Evolutionary conservation across 1,140 invertebrate genomes (phyloP), one percentile per base, ranked within the genome.

Genomic region (Sarcophaga bullata): DNA sequence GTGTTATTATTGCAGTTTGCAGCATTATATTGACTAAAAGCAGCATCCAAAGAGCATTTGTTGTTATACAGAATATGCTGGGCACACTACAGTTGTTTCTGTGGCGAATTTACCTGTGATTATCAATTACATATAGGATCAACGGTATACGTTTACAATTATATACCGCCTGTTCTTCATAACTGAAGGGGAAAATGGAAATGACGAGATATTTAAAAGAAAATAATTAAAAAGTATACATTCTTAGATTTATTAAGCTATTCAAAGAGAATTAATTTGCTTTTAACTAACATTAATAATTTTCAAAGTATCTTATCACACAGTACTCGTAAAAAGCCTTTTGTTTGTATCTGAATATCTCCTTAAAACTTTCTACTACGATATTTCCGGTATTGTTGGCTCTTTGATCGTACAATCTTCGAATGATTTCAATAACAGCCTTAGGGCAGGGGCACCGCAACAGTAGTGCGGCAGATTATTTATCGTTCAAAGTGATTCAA

Each of bases 351-450:
- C n/a, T 81, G 37, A 81, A 83, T 8, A 81, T 73, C 49, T 83
- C 82, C 54, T 81, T 80, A 19, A 83, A 83, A 48, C 82, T 81
- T 58, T 72, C n/a, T 81, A 37, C n/a, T 83, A 83, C 50, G 82
- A n/a, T 81, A 62, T 81, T 83, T 76, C 80, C 80, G 19, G 48
- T 62, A 37, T 54, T 80, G 37, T 58, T 80, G 58, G 19, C 80
- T 9, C 47, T 52, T 80, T 80, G 52, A 17, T 78, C 80, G 11
- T 80, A 80, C 58, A 80, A 46, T 80, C 80, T 25, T 80, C 75
- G 10, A 25, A 46, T 62, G 15, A 15, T 47, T 47, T 80, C 13
- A 58, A 5, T 2, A 62, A 52, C n/a, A 46, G 15, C 62, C 48
- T 80, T 58, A 46, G 78, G 76, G n/a, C 75, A 81, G 50, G 54